Evolutionary conservation across 2,113 vertebrate species (phyloP), one percentile per base, ranked within the genome.

Genomic region (Dromiciops gliroides): DNA sequence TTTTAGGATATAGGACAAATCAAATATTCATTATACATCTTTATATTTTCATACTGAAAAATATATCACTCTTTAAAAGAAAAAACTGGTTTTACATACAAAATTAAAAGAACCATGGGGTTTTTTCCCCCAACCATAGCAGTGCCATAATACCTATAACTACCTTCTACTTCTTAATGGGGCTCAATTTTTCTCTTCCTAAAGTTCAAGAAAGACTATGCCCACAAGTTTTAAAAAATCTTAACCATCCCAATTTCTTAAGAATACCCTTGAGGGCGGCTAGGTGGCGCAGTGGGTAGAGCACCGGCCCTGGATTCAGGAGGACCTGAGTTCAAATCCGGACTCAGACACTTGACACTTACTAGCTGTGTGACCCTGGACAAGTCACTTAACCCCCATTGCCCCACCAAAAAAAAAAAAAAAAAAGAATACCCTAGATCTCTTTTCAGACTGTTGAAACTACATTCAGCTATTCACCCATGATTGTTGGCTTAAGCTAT

Each of bases 1-100:
- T 94, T 92, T 94, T 91, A 95, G 92, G 51, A 88, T 48, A 91
- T 89, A 47, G 95, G 92, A 50, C 53, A 91, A 96, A 96, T 89
- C 95, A 97, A 95, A 91, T 51, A 97, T 95, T 93, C 60, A 89
- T 91, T 96, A 95, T 90, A 60, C 60, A 92, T 56, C 89, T 49
- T 94, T 92, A 96, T 26, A 95, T n/a, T 95, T 96, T 92, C 52
- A 90, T 12, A 90, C 37, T 91, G 47, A 19, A n/a, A 26, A 48
- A 47, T 92, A 56, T 50, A 93, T 90, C 53, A 95, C 67, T 90
- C 95, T 97, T 95, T 50, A 89, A 49, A 93, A 50, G 89, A 95
- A 95, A 89, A 92, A 95, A 94, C 92, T 44, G 95, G 94, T 37
- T 94, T 90, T 91, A 95, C 7, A 93, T 92, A 90, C 50, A n/a